Conservation (phyloP, 2,113 vertebrate genomes). For the Callorhinus ursinus region DNA sequence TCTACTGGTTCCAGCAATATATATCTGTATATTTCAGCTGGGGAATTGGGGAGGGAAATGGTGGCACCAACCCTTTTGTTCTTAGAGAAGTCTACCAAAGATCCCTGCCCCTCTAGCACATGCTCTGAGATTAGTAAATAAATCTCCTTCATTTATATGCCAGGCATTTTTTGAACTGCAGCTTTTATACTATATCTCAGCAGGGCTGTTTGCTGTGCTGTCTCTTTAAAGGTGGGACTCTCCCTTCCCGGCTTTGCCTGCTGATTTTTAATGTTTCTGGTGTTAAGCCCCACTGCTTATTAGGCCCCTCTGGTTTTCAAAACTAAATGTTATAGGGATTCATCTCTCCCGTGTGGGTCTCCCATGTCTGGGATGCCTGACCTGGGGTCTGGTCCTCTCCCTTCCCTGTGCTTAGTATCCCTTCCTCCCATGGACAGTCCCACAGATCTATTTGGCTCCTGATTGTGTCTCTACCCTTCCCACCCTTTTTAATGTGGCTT, state of each 20-base stretch:
- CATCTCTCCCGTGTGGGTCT: not conserved
- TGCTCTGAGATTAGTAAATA: not conserved
- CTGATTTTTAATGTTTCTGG: not conserved
- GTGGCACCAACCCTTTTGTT: not conserved
- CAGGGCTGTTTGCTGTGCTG: not conserved
- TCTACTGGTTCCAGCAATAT: not conserved
- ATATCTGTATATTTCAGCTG: not conserved
- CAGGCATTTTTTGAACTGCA: not conserved
- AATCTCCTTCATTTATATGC: not conserved
- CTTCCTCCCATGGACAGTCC: not conserved
- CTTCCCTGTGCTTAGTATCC: not conserved
- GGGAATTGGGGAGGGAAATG: not conserved
- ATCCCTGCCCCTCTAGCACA: not conserved
- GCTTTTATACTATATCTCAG: not conserved
- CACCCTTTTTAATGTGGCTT: not conserved
- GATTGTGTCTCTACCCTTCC: not conserved
- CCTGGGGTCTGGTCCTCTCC: not conserved
- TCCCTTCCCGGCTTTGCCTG: not conserved
- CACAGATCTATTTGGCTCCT: not conserved
- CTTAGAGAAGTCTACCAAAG: not conserved
- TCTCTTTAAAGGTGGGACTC: not conserved
- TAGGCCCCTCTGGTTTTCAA: not conserved
- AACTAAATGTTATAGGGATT: not conserved
- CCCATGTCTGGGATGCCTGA: not conserved
- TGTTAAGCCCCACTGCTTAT: not conserved